phyloP scores from a whole-genome alignment of 2,113 vertebrate species.

The Dolichallabes microphthalmus region DNA sequence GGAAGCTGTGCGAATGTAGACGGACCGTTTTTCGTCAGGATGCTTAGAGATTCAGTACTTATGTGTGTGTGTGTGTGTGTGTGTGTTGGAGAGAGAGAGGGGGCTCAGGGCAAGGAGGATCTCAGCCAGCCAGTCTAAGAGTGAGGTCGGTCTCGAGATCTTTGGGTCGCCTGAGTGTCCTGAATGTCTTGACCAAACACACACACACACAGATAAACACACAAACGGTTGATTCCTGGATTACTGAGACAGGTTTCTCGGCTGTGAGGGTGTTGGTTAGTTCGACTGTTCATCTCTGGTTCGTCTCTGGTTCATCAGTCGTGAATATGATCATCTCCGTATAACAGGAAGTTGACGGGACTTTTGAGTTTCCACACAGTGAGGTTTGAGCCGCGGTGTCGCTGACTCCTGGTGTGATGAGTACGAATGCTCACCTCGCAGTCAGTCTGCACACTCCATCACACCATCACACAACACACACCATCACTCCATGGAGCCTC shows the following conservation, averaged over 20 bases:
- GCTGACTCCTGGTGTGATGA: background rate
- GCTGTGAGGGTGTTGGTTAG: background rate
- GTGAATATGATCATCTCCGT: background rate
- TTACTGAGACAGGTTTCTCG: background rate
- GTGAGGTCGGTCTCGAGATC: background rate
- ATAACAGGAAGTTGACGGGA: background rate
- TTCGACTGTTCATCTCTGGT: background rate
- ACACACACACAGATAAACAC: background rate
- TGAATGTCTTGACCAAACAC: background rate
- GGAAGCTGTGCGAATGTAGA: no score
- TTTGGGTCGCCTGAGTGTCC: background rate
- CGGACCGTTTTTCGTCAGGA: no score
- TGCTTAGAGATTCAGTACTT: no score
- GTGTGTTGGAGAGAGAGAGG: no score
- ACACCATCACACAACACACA: no score
- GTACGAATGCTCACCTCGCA: slow-evolving; percentile 11
- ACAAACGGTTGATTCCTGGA: background rate
- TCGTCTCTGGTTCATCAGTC: background rate
- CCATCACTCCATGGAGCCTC: no score
- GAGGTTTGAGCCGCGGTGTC: no score
- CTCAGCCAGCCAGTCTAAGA: no score
- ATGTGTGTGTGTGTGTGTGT: no score
- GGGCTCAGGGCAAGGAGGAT: no score
- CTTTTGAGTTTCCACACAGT: background rate
- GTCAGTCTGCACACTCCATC: background rate